Conservation (phyloP, 2,113 vertebrate species). For the Neofelis nebulosa region DNA sequence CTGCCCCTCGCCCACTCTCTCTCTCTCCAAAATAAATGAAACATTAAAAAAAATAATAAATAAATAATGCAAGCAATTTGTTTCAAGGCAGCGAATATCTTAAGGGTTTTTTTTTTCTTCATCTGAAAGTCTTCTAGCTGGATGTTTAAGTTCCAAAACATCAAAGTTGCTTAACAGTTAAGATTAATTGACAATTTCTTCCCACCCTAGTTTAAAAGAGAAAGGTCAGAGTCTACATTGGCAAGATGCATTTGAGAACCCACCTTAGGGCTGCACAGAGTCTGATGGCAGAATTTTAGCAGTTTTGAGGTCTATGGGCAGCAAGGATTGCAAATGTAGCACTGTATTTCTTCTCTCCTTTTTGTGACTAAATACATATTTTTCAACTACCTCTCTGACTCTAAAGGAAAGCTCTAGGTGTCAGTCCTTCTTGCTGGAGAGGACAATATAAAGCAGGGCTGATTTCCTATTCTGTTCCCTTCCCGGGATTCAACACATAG, state of each 20-base stretch:
- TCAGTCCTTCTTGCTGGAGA: not conserved
- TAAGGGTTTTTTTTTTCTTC: not conserved
- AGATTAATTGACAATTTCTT: not conserved
- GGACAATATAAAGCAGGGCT: not conserved
- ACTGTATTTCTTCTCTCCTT: not conserved
- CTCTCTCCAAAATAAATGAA: too few relatives aligned
- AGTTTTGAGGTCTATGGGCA: not conserved
- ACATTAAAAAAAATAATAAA: too few relatives aligned
- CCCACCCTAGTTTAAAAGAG: not conserved
- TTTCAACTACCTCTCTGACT: not conserved
- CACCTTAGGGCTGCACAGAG: rapidly evolving
- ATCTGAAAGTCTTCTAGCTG: not conserved
- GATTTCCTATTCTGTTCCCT: not conserved
- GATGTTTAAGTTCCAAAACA: not conserved
- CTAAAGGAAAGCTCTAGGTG: not conserved
- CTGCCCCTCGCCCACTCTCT: too few relatives aligned
- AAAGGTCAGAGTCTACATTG: not conserved
- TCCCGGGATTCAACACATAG: not conserved
- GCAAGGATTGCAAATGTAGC: not conserved
- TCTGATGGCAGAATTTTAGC: not conserved
- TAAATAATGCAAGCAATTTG: not conserved
- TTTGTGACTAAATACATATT: not conserved
- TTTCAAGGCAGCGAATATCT: constrained; percentile 31
- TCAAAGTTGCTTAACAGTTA: constrained; percentile 30
- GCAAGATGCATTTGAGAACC: not conserved